A percentile compares a stretch with the other conserved stretches of the same genome.
Evolutionary conservation across 2,888 invertebrate genomes (phyloP).

Genomic region (Archaeoteleia sp.): DNA sequence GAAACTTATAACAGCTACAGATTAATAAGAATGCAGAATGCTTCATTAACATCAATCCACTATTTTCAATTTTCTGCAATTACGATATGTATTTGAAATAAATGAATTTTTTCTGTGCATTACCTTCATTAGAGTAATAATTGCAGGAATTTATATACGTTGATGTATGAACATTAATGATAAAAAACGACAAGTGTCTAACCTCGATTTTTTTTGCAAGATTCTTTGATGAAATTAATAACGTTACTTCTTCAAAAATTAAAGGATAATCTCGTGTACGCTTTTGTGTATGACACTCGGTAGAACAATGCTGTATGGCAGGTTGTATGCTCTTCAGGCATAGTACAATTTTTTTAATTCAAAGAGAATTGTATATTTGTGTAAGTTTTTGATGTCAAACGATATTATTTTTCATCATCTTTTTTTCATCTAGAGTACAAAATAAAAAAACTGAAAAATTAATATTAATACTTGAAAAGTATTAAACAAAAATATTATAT

Average conservation of each 20-base stretch:
- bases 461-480: background rate
- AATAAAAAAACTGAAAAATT: too few relatives aligned
- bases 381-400: slow-evolving; percentile 23
- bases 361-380: slow-evolving; percentile 39
- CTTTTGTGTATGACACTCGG: slow-evolving; percentile 19
- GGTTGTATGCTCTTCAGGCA: slow-evolving; percentile 21
- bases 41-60: slow-evolving; percentile 25
- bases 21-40: slow-evolving; percentile 9
- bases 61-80: slow-evolving; percentile 10
- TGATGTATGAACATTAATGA: too few relatives aligned
- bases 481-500: too few relatives aligned
- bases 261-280: slow-evolving; percentile 1
- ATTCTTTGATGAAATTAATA: too few relatives aligned
- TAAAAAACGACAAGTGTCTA: too few relatives aligned
- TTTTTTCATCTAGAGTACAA: too few relatives aligned
- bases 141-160: too few relatives aligned
- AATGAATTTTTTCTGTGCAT: too few relatives aligned
- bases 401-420: too few relatives aligned
- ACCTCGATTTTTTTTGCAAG: too few relatives aligned
- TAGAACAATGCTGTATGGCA: slow-evolving; percentile 32
- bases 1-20: background rate
- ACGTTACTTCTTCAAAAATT: too few relatives aligned
- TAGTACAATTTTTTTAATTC: slow-evolving; percentile 41
- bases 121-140: too few relatives aligned
- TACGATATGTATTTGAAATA: slow-evolving; percentile 19